A percentile compares a stretch with the other conserved stretches of the same genome.
Evolutionary conservation across 2,797 vertebrate genomes (phyloP).

Genomic region (Hapalemur alaotrensis): DNA sequence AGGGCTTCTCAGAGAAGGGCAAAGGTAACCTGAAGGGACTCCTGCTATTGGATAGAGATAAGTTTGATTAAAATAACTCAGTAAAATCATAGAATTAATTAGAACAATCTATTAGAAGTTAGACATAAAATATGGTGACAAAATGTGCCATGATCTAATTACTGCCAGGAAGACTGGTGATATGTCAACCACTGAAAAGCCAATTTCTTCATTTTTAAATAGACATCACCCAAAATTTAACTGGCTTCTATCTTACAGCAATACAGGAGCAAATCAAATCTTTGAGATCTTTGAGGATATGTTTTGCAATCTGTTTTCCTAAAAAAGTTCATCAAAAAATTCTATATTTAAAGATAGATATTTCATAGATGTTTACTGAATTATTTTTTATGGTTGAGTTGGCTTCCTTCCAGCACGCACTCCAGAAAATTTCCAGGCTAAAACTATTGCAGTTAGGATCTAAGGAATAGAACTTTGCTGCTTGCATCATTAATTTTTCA

Average conservation of each 20-base stretch:
- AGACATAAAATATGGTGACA: neutral
- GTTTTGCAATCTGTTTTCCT: neutral
- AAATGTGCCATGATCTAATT: neutral
- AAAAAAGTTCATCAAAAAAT: neutral
- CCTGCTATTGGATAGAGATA: neutral
- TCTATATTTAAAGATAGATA: neutral
- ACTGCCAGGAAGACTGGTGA: neutral
- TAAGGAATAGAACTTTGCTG: neutral
- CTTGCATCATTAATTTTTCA: neutral
- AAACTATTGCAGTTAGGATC: neutral
- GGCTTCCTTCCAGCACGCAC: neutral
- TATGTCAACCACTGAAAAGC: neutral
- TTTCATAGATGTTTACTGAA: neutral
- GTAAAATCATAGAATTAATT: neutral
- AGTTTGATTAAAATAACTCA: slow-evolving; percentile 11
- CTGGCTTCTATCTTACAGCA: neutral
- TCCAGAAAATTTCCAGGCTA: slow-evolving; percentile 7
- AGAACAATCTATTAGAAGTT: neutral
- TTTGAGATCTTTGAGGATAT: neutral
- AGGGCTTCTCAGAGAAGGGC: neutral
- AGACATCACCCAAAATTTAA: neutral
- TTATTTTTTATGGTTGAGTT: neutral
- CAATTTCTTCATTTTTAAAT: slow-evolving; percentile 9
- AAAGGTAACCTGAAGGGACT: neutral
- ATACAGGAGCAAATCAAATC: neutral